Evolutionary conservation across 2,113 vertebrate species (phyloP), one percentile per base, ranked within the genome.

Genomic region (Rostratula benghalensis): DNA sequence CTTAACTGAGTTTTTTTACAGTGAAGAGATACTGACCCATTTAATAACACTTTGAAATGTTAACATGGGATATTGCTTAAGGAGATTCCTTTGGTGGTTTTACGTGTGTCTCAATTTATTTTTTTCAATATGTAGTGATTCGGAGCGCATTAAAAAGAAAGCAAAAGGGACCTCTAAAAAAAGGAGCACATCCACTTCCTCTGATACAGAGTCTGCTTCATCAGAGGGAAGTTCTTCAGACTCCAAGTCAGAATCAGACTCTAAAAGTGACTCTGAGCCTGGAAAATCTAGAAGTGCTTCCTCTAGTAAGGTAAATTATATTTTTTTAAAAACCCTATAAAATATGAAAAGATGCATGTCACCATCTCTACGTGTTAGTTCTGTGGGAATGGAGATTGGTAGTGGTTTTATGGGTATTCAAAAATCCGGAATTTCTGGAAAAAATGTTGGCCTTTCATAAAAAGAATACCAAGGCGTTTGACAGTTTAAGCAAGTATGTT

Each of bases 211-310:
- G 51, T 97, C 98, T 51, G 96, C 97, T 95, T 99, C 98, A 12
- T 96, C 97, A 31, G 97, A 98, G 56, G 98, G 98, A 69, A 98
- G 96, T 95, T 99, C 98, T 63, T 98, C 99, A 16, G 94, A 75
- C 10, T 98, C 99, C 2, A 98, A 97, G 48, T 98, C 98, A 1
- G 98, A 98, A 53, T 98, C 98, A 3, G 98, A 97, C 31, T 96
- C 94, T 5, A 97, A 98, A 93, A 98, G 89, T 89, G 97, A 96
- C 48, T 89, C 89, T 61, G 95, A 95, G 10, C 74, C 90, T 87
- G 93, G 70, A 89, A 96, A 92, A 90, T 45, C 73, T 51, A 35
- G 30, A 94, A 79, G 21, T 63, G 35, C 75, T 54, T 30, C 48
- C 4, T 76, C 54, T 33, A 78, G 10, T 64, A 97, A 98, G 98